A percentile compares a stretch with the other conserved stretches of the same genome.
phyloP scores from a whole-genome alignment of 2,113 vertebrate genomes.

The Paratilapia polleni region DNA sequence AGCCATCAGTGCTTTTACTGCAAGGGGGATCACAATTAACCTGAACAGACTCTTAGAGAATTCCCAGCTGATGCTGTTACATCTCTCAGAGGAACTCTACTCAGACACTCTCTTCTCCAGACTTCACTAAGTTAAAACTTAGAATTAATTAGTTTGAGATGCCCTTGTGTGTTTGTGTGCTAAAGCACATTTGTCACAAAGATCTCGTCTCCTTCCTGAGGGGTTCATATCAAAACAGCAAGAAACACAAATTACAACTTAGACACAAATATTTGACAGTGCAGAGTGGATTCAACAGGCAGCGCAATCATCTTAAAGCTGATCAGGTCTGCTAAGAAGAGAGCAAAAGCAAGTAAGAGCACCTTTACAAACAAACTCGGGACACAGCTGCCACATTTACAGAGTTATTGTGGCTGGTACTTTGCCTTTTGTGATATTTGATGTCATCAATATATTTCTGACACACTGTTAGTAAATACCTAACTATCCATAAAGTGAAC shows the following conservation, averaged over 20 bases:
- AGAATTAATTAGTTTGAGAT: neutral
- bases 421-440: neutral
- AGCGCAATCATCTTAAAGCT: slow-evolving; percentile 39
- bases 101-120: neutral
- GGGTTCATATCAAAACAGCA: neutral
- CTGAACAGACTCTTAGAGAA: neutral
- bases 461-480: neutral
- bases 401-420: neutral
- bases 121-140: slow-evolving; percentile 11
- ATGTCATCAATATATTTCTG: neutral
- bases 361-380: neutral
- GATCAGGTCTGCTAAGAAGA: slow-evolving; percentile 18
- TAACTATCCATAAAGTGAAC: neutral
- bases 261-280: neutral
- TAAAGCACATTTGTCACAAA: neutral
- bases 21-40: neutral
- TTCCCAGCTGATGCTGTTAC: neutral
- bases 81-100: neutral
- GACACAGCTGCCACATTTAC: neutral
- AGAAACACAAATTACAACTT: neutral
- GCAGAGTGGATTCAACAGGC: neutral
- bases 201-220: too few relatives aligned
- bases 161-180: neutral
- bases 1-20: neutral
- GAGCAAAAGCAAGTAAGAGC: neutral